Evolutionary conservation across 2,113 vertebrate species (phyloP), one percentile per base, ranked within the genome.

Genomic region (Indicator indicator): DNA sequence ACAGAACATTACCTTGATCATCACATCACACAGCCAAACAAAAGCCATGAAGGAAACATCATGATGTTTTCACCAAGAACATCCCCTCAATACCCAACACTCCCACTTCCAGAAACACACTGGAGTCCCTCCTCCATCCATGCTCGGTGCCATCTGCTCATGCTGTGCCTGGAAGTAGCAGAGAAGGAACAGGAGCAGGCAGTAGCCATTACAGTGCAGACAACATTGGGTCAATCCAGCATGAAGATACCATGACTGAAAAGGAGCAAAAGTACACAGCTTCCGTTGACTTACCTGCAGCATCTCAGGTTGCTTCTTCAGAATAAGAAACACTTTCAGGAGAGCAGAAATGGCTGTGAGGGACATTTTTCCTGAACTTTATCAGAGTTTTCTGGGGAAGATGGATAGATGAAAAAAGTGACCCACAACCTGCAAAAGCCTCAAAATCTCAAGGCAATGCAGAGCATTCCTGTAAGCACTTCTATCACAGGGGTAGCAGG

Each of bases 11-110:
- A 40, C 28, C 11, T 14, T 42, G 28, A 67, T 18, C 8, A 28
- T 14, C 12, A 7, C 12, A 9, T n/a, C 30, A 67, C 30, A 46
- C 19, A n/a, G 40, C 6, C 18, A 44, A 62, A 13, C 21, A 62
- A n/a, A 21, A 15, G 4, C 64, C 64, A 46, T 6, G 6, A 46
- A 17, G 27, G 27, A 23, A n/a, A 48, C 42, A 46, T 5, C 6
- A 24, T 16, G 20, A 23, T 6, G 20, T 48, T n/a, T n/a, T n/a
- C 46, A 24, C 17, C 7, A 16, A 69, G 10, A 69, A 75, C 4
- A 40, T 16, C 33, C 0, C 3, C 11, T 16, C 0, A 0, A 19
- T 2, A 6, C 14, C 23, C 11, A 42, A 5, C 3, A 64, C 10
- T 65, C 17, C 28, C 16, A 27, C 23, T 9, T 33, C 3, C 11